These are phyloP conservation scores for Drosophila santomea DNA, from an alignment of 1,140 invertebrate species.

Conservation along the genomic window DNA sequence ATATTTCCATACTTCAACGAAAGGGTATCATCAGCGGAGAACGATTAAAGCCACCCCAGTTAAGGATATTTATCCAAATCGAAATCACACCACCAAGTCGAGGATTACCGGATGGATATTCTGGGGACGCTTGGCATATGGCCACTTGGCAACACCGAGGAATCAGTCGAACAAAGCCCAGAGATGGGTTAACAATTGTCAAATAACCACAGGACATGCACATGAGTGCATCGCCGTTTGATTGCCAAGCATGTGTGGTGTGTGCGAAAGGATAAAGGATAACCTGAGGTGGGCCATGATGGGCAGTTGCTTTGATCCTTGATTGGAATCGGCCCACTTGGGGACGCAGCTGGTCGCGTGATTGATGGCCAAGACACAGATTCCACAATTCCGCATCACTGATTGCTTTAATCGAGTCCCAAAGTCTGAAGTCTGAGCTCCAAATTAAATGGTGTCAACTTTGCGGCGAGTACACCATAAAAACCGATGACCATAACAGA, in stretches of 20 bases:
- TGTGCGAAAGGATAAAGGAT: slow-evolving; percentile 42
- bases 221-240: slow-evolving; percentile 67
- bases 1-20: not conserved
- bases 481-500: slow-evolving; percentile 74
- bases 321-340: slow-evolving; percentile 62
- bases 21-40: slow-evolving; percentile 30
- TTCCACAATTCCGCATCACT: slow-evolving; percentile 65
- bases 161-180: slow-evolving; percentile 53
- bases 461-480: slow-evolving; percentile 48
- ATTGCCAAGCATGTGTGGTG: slow-evolving; percentile 65
- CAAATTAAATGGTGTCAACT: slow-evolving; percentile 76
- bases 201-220: slow-evolving; percentile 80
- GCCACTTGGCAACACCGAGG: slow-evolving; percentile 50
- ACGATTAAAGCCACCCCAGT: slow-evolving; percentile 42
- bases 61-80: slow-evolving; percentile 1
- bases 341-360: slow-evolving; percentile 56
- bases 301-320: slow-evolving; percentile 71
- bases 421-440: slow-evolving; percentile 1
- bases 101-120: slow-evolving; percentile 29
- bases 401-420: slow-evolving; percentile 71
- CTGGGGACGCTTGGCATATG: slow-evolving; percentile 66
- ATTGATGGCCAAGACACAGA: slow-evolving; percentile 64
- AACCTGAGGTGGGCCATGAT: slow-evolving; percentile 28
- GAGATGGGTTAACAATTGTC: slow-evolving; percentile 58
- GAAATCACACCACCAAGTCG: slow-evolving; percentile 45